A percentile compares a stretch with the other conserved stretches of the same genome.
phyloP scores from a whole-genome alignment of 2,113 vertebrate genomes.

The Hemicordylus capensis region DNA sequence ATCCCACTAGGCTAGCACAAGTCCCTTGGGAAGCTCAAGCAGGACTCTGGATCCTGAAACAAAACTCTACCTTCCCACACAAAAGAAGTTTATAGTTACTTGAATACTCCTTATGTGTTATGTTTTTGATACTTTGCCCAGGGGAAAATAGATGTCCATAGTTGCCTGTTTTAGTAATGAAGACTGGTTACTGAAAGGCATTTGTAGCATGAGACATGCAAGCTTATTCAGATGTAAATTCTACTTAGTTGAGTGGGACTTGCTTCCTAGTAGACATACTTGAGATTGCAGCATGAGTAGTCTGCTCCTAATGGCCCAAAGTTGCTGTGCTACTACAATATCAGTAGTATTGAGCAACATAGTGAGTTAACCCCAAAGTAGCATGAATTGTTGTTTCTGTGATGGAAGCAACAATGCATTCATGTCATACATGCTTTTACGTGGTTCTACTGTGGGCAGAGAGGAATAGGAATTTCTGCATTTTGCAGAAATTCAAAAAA shows the following conservation, averaged over 20 bases:
- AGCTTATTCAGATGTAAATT: background rate
- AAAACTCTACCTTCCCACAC: background rate
- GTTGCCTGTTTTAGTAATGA: slow-evolving; percentile 17
- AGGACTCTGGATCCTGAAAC: background rate
- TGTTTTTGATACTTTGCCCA: background rate
- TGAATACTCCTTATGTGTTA: background rate
- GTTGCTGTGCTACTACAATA: background rate
- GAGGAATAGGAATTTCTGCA: too few species aligned
- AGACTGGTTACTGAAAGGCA: background rate
- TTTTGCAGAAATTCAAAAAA: too few species aligned
- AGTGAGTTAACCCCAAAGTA: background rate
- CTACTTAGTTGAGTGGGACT: background rate
- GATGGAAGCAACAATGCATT: background rate
- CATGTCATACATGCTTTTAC: background rate
- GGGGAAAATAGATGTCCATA: background rate
- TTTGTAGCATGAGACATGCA: background rate
- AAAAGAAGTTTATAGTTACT: slow-evolving; percentile 3
- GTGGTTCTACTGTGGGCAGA: background rate
- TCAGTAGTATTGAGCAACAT: background rate
- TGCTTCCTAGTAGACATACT: background rate
- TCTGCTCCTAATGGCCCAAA: background rate
- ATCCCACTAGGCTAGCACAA: background rate
- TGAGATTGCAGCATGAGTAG: background rate
- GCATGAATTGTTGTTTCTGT: background rate
- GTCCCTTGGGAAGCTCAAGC: too few species aligned